Evolutionary conservation across 2,113 vertebrate species (phyloP), one percentile per base, ranked within the genome.

Genomic region (Ia io): DNA sequence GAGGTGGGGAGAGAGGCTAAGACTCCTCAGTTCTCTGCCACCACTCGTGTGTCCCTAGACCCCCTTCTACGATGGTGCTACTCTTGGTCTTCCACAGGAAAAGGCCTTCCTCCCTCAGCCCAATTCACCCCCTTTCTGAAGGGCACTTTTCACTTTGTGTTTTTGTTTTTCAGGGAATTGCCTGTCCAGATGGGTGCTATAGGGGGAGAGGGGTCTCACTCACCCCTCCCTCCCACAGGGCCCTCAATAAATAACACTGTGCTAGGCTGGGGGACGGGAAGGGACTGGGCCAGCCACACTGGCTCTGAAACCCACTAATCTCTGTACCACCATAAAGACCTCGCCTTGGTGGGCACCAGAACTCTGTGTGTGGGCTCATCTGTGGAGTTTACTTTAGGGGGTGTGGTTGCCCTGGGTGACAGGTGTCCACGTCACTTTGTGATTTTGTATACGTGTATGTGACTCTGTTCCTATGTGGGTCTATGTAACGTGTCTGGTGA

Each of bases 141-240:
- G 92, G 95, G 77, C 32, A 37, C 56, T 59, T 53, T 77, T 80
- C 61, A 30, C 28, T 87, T 6, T 53, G 28, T 59, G 89, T 59
- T n/a, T 77, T 47, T 23, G 44, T 92, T 86, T 76, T 44, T 82
- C 35, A 37, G 59, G 82, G 61, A 23, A 49, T 92, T 76, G 56
- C 80, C 90, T 92, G 20, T 91, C 94, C 88, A 91, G 82, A 92
- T 78, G 10, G 93, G 97, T 97, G 96, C 95, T 95, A 84, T 30
- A 2, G 85, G 77, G 69, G 20, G 25, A 28, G 25, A 40, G 92
- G 90, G 70, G 14, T 37, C 40, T 69, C 84, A 86, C 9, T n/a
- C 84, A 80, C 9, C 37, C 76, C 70, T 49, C 18, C 25, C 12
- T 73, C 73, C 47, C 51, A 70, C 51, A 32, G 47, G 51, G 70